These are phyloP conservation scores for Choristoneura fumiferana DNA, from an alignment of 1,140 invertebrate genomes.

Conservation along the genomic window DNA sequence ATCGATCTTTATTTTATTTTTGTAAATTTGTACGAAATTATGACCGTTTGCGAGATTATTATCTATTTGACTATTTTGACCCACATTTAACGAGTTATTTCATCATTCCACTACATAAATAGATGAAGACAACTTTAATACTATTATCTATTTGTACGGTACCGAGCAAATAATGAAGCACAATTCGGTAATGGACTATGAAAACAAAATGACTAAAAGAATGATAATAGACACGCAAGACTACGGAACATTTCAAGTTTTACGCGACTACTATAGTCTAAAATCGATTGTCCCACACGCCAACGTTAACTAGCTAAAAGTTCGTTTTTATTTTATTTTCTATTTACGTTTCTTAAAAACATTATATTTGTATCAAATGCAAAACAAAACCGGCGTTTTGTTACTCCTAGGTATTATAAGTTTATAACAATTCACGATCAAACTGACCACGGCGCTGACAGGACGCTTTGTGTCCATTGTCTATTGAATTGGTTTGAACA, in stretches of 20 bases:
- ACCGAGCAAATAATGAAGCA: constrained; percentile 2
- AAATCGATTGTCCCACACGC: not conserved
- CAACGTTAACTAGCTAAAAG: too few relatives aligned
- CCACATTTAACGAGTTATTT: not conserved
- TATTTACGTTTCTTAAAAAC: too few relatives aligned
- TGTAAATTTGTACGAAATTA: constrained; percentile 67
- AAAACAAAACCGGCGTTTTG: too few relatives aligned
- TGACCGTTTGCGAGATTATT: constrained; percentile 30
- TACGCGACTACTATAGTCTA: not conserved
- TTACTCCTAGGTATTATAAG: too few relatives aligned
- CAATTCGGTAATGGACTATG: constrained; percentile 15
- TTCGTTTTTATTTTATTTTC: too few relatives aligned
- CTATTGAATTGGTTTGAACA: too few relatives aligned
- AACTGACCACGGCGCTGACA: too few relatives aligned
- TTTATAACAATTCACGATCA: too few relatives aligned
- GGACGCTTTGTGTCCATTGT: too few relatives aligned
- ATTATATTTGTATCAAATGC: too few relatives aligned
- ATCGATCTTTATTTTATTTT: constrained; percentile 73
- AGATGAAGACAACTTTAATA: not conserved
- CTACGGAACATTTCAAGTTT: not conserved
- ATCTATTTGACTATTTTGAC: not conserved
- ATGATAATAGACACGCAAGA: constrained; percentile 3
- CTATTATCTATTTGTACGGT: constrained; percentile 5
- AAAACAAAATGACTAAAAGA: constrained; percentile 1
- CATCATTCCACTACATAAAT: not conserved